Evolutionary conservation across 2,888 invertebrate genomes (phyloP), one percentile per base, ranked within the genome.

Genomic region (Kryphioiulus occultus): DNA sequence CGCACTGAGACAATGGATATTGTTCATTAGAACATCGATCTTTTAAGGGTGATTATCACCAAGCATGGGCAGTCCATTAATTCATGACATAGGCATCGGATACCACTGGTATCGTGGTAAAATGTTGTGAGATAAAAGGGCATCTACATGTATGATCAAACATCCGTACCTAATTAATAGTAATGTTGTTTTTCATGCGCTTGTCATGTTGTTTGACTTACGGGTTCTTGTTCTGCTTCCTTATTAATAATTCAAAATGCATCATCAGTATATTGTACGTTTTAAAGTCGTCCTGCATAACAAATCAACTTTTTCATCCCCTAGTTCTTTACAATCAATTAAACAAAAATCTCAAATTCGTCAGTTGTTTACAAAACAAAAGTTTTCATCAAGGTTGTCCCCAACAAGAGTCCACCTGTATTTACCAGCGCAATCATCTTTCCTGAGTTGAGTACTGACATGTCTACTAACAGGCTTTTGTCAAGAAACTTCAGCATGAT

Each of bases 401-500:
- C 59, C 59, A 59, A 59, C 59, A 59, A 59, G 22, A n/a, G 59
- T 59, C 22, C 59, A 59, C 59, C 59, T 59, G 59, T 59, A 59
- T 59, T 59, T 59, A 59, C 59, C 59, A 22, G 22, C 59, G 59
- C 59, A 59, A 59, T 59, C 59, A 59, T 59, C 59, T n/a, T 59
- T 22, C 59, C 59, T 22, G 59, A 22, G 59, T 59, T 59, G 59
- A 59, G 17, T 59, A 59, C 22, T 59, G 59, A 59, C 59, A 59
- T 59, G 59, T 59, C 59, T 22, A 59, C 59, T 59, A 59, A 22
- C 59, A 59, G 59, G 59, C 59, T 59, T 59, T 59, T 59, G 59
- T 59, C 59, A 59, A 59, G 59, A 59, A 59, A 59, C 59, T 59
- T 59, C 59, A 59, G 22, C 59, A 59, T 59, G 59, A 59, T 59